Conservation (phyloP, 2,797 vertebrate genomes). For the Lacerta bilineata region DNA sequence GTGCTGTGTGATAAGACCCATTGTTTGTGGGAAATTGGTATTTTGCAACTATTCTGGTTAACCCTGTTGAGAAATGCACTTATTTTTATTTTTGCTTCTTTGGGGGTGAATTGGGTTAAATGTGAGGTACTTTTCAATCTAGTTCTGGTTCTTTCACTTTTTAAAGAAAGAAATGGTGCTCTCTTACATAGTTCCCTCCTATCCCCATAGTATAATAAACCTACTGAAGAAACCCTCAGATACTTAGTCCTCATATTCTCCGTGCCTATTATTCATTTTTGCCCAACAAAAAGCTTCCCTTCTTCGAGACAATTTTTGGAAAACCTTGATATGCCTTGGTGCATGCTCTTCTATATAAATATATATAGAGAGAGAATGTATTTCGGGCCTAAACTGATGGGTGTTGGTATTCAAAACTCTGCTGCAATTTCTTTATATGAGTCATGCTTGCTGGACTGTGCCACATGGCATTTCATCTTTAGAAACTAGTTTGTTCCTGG, state of each 20-base stretch:
- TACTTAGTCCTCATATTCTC: not conserved
- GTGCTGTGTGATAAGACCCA: not conserved
- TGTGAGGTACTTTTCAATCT: not conserved
- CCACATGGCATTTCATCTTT: not conserved
- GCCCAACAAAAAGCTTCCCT: not conserved
- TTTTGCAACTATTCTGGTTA: not conserved
- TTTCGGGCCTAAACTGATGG: not conserved
- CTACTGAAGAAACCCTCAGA: not conserved
- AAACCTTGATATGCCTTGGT: not conserved
- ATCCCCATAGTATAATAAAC: not conserved
- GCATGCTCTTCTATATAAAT: too few relatives aligned
- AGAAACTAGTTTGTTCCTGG: slow-evolving; percentile 6
- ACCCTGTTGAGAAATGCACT: not conserved
- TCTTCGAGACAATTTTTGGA: not conserved
- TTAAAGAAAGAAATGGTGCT: not conserved
- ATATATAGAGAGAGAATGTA: too few relatives aligned
- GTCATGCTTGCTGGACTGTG: not conserved
- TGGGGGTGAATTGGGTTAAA: too few relatives aligned
- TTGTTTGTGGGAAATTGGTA: not conserved
- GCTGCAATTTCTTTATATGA: not conserved
- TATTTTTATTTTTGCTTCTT: not conserved
- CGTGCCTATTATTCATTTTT: not conserved
- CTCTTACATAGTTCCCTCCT: not conserved
- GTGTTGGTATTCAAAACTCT: not conserved
- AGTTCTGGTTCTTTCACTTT: not conserved